A percentile compares a stretch with the other conserved stretches of the same genome.
Conservation (phyloP, 1,140 invertebrate genomes). For the Tetramorium parvispinum region DNA sequence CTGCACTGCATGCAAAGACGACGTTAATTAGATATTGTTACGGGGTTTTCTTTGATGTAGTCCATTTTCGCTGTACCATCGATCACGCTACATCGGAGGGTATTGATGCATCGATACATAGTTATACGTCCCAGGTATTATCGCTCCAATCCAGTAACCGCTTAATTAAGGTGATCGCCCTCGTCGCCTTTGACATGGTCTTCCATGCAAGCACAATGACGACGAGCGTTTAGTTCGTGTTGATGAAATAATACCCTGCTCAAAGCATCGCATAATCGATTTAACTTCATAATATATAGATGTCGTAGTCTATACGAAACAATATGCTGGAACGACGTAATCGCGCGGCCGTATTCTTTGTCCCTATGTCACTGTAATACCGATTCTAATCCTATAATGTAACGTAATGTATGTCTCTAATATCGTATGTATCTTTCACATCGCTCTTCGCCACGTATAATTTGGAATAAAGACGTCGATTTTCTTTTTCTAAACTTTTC, state of each 20-base stretch:
- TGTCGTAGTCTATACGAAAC: constrained; percentile 4
- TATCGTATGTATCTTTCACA: not conserved
- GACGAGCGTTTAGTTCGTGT: constrained; percentile 58
- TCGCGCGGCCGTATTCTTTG: constrained; percentile 28
- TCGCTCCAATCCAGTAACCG: constrained; percentile 57
- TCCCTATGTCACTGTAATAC: not conserved
- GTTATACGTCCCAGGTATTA: constrained; percentile 57
- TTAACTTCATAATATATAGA: constrained; percentile 55
- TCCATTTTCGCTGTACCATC: constrained; percentile 14
- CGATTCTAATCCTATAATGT: not conserved
- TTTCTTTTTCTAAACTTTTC: not conserved
- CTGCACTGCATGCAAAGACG: constrained; percentile 20
- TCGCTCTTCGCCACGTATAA: not conserved
- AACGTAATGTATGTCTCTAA: not conserved
- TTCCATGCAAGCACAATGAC: constrained; percentile 39
- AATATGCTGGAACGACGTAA: constrained; percentile 20
- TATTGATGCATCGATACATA: constrained; percentile 60
- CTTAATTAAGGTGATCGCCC: constrained; percentile 63
- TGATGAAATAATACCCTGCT: constrained; percentile 58
- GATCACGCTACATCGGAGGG: constrained; percentile 33
- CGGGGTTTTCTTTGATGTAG: constrained; percentile 55
- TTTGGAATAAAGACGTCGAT: not conserved
- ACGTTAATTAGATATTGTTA: constrained; percentile 62
- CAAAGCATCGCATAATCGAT: constrained; percentile 53
- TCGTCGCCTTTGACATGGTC: constrained; percentile 60